Conservation (phyloP, 1,140 invertebrate species). For the Littorina saxatilis region DNA sequence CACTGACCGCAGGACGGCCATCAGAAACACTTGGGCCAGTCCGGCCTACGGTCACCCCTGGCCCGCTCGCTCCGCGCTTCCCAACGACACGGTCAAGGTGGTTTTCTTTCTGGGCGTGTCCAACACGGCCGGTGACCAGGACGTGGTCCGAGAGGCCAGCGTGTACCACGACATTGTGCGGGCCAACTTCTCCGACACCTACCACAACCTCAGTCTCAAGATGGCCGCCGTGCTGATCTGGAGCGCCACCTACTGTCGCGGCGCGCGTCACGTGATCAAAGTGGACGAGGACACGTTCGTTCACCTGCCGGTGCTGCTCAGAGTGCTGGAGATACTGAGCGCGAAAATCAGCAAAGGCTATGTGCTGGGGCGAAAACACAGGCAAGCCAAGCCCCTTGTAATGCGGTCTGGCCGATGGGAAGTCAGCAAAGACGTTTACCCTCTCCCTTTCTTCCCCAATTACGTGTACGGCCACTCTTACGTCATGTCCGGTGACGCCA, state of each 20-base stretch:
- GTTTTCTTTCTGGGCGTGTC: slow-evolving; percentile 38
- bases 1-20: slow-evolving; percentile 42
- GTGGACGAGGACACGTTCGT: slow-evolving; percentile 37
- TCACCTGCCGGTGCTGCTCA: not conserved
- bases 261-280: slow-evolving; percentile 21
- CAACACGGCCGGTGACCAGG: not conserved
- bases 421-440: not conserved
- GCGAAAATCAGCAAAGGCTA: not conserved
- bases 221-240: slow-evolving; percentile 1
- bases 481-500: slow-evolving; percentile 2
- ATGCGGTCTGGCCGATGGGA: not conserved
- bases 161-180: slow-evolving; percentile 59
- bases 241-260: not conserved
- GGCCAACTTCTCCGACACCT: slow-evolving; percentile 63
- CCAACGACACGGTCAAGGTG: slow-evolving; percentile 32
- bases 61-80: slow-evolving; percentile 6
- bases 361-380: not conserved
- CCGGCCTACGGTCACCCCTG: not conserved
- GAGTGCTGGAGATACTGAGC: not conserved
- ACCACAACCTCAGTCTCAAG: slow-evolving; percentile 42
- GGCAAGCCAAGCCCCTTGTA: not conserved
- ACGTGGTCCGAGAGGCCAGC: slow-evolving; percentile 44
- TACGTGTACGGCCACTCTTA: not conserved
- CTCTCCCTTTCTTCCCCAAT: not conserved
- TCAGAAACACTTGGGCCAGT: slow-evolving; percentile 69